Evolutionary conservation across 2,888 invertebrate genomes (phyloP).

Genomic region (Chironomus riparius): DNA sequence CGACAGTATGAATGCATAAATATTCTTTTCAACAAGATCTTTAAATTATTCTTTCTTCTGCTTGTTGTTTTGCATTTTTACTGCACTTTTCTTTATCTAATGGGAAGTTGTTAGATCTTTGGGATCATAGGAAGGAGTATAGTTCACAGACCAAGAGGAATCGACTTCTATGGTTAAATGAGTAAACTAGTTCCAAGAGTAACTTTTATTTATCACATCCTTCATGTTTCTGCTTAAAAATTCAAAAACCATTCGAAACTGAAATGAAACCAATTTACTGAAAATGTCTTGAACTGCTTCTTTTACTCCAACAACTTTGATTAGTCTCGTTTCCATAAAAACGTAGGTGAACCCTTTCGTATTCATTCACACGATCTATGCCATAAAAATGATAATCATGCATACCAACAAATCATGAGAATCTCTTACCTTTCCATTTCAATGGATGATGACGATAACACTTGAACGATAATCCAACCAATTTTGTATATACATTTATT

Average conservation of each 20-base stretch:
- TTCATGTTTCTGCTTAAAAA: no score
- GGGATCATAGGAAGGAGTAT: no score
- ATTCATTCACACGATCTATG: neutral
- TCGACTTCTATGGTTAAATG: no score
- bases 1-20: conserved; percentile 19
- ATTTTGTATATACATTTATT: neutral
- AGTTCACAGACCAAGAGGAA: no score
- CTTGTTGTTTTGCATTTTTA: neutral
- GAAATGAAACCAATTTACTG: conserved; percentile 9
- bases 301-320: neutral
- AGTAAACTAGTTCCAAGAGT: no score
- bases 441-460: neutral
- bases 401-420: neutral
- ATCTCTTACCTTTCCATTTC: conserved; percentile 20
- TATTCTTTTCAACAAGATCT: neutral
- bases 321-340: neutral
- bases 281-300: neutral
- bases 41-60: neutral
- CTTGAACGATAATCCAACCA: conserved; percentile 25
- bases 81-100: no score
- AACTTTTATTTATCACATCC: no score
- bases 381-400: neutral
- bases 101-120: no score
- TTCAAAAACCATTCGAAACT: neutral
- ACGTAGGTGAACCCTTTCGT: conserved; percentile 2